These are phyloP conservation scores for Cerceris rybyensis DNA, from an alignment of 2,888 invertebrate species.

Conservation along the genomic window DNA sequence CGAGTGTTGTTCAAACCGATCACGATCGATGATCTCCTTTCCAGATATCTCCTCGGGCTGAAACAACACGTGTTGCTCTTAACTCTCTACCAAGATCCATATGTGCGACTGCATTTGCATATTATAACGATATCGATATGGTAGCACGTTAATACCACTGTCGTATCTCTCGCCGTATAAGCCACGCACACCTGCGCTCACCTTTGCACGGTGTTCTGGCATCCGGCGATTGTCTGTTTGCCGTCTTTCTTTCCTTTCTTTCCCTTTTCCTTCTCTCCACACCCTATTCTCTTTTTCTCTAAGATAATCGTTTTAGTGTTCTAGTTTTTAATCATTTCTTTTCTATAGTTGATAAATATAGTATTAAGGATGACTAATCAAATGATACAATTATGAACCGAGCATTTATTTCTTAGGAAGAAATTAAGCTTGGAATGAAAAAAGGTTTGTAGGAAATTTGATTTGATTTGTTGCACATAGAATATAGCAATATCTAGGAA, in stretches of 20 bases:
- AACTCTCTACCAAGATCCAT: constrained; percentile 27
- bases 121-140: constrained; percentile 74
- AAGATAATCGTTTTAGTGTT: constrained; percentile 27
- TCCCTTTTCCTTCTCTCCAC: constrained; percentile 30
- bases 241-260: constrained; percentile 39
- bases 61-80: constrained; percentile 53
- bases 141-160: constrained; percentile 67
- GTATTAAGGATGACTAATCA: too few relatives aligned
- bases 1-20: constrained; percentile 31
- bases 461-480: too few relatives aligned
- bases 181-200: constrained; percentile 62
- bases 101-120: constrained; percentile 66
- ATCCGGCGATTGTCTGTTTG: constrained; percentile 64
- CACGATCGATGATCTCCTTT: constrained; percentile 62
- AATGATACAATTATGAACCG: background rate
- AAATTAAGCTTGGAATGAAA: background rate
- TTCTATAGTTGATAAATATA: background rate
- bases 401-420: background rate
- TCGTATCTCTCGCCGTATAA: constrained; percentile 61
- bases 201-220: constrained; percentile 57
- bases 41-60: constrained; percentile 43
- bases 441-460: too few relatives aligned
- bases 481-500: too few relatives aligned
- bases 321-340: background rate
- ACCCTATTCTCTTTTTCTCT: constrained; percentile 12